phyloP scores from a whole-genome alignment of 2,797 vertebrate genomes.

The Oreortyx pictus region DNA sequence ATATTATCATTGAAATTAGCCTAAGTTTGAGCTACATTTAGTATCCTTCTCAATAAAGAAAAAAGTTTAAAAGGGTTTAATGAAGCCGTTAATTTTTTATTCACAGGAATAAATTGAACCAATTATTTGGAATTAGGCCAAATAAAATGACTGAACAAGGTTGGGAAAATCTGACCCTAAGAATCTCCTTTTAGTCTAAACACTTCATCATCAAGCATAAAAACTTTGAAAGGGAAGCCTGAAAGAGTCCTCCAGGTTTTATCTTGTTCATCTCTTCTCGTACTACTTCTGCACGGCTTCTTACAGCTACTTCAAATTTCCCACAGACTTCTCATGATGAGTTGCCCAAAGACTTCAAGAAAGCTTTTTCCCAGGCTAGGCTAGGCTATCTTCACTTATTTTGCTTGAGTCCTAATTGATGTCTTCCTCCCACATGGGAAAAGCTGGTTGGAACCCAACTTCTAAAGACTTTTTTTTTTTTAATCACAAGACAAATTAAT shows the following conservation, averaged over 20 bases:
- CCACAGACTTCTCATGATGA: background rate
- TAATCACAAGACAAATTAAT: background rate
- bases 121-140: conserved; percentile 25
- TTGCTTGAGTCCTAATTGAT: background rate
- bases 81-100: conserved; percentile 36
- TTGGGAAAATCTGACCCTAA: background rate
- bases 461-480: background rate
- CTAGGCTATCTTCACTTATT: background rate
- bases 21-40: background rate
- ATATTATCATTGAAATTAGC: background rate
- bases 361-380: background rate
- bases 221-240: background rate
- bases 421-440: background rate
- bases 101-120: conserved; percentile 16
- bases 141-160: background rate
- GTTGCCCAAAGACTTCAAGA: background rate
- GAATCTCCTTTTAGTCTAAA: background rate
- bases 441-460: rapidly evolving
- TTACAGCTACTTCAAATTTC: background rate
- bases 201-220: background rate
- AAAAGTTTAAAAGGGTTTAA: background rate
- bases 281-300: background rate
- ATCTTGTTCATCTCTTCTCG: background rate
- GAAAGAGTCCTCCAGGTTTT: conserved; percentile 10
- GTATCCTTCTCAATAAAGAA: background rate